Base-by-base conservation (phyloP, 2,888 invertebrate genomes). In the Drosophila phalerata region DNA sequence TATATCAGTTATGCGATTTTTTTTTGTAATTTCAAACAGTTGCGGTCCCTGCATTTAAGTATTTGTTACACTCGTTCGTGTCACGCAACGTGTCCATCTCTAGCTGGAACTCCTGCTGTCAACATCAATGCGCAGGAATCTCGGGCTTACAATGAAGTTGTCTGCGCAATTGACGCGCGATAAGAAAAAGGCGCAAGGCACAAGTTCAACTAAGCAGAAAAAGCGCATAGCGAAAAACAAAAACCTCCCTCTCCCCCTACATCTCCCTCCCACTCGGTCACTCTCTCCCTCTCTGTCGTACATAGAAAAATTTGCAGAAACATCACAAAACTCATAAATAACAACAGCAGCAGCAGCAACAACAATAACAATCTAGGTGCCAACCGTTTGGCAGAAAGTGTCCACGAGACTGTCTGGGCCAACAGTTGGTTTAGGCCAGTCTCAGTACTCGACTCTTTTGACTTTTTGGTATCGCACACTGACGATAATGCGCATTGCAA, bases 261-360 rank as follows among this genome's bases (percentile, higher is more conserved):
- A 22, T 42, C 22, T 22, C 11, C 32, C 19, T 15, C n/a, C 10
- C 15, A 25, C 34, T 13, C 15, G 25, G 17, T 55, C 55, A 1
- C 9, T 42, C 42, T 5, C 22, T 8, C 25, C 5, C 37, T 22
- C 11, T 56, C 43, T 48, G 61, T 65, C 72, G 72, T 84, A 78
- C 89, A 84, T 87, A 84, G 89, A 88, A 88, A 85, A 89, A 86
- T 89, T 86, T 89, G 88, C 88, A 89, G 86, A 75, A 88, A 85
- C 88, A 90, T 90, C 90, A 77, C 88, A 84, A 90, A 81, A 84
- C 90, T 85, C 86, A 90, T 89, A 90, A 90, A 89, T 90, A 84
- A 90, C 86, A 75, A 71, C 67, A 58, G 45, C 57, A 48, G 38
- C 65, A 68, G 55, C 66, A 25, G 22, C 77, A 57, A 37, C 32